These are phyloP conservation scores for Oikopleura vanhoeffeni DNA, from an alignment of 23 tunicate species.

Conservation along the genomic window DNA sequence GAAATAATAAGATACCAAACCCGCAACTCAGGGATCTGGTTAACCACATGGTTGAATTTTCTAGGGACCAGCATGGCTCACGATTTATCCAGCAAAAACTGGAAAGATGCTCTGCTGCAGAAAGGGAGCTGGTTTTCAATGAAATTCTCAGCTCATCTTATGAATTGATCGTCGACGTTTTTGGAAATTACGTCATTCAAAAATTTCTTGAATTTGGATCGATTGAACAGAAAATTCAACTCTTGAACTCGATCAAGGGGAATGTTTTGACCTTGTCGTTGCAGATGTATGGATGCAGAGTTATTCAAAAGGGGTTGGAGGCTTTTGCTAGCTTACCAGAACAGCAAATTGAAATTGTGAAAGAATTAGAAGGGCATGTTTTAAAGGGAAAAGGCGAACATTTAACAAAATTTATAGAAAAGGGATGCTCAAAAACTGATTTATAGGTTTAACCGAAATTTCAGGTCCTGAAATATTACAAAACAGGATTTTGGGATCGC, in stretches of 20 bases:
- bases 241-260: constrained; percentile 63
- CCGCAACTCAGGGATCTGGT: constrained; percentile 72
- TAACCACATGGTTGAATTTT: constrained; percentile 85
- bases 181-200: constrained; percentile 97
- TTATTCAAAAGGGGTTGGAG: constrained; percentile 90
- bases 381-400: constrained; percentile 35
- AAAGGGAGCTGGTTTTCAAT: constrained; percentile 69
- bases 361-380: constrained; percentile 72
- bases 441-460: no score
- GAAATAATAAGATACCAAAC: constrained; percentile 79
- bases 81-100: constrained; percentile 93
- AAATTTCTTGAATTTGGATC: constrained; percentile 13
- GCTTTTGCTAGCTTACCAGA: neutral
- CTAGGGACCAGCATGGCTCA: constrained; percentile 96
- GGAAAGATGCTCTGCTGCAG: constrained; percentile 49
- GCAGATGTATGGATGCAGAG: constrained; percentile 98
- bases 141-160: constrained; percentile 73
- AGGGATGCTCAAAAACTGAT: no score
- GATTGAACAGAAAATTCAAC: constrained; percentile 62
- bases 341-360: constrained; percentile 63
- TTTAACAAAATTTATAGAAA: no score
- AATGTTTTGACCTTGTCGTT: constrained; percentile 78
- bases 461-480: no score
- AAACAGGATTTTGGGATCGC: no score
- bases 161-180: constrained; percentile 85